Base-by-base conservation (phyloP, 2,797 vertebrate species). In the Furcifer pardalis region DNA sequence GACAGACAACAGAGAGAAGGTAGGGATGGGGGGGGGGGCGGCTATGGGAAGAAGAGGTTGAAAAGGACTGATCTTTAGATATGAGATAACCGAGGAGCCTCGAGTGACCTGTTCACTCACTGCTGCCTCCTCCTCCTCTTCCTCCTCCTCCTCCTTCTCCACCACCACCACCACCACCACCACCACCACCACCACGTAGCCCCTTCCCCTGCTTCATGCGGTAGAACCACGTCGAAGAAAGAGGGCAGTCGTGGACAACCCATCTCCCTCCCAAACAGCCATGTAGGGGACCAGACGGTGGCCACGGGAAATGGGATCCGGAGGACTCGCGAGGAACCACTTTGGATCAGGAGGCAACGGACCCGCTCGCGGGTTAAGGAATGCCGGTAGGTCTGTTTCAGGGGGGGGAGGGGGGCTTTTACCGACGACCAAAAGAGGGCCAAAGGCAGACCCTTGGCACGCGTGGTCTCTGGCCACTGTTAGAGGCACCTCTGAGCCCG, bases 191-290 rank as follows among this genome's bases (percentile, higher is more conserved):
- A n/a, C n/a, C n/a, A n/a, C 25, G 40, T 12, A 25, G 40, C 71
- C 75, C 37, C 65, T 60, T 59, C 27, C 7, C 65, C 66, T 86
- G 62, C 19, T 81, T 81, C 84, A 96, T 98, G 97, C 96, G 96
- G 93, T 96, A 96, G 96, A 96, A 95, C 94, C 93, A 92, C 95
- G 93, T 94, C 94, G 96, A 96, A 98, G 97, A 97, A 96, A 97
- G 97, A 97, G 97, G 97, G 97, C 96, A 97, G 96, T 96, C 95
- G 96, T 93, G 95, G 96, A 96, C 97, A 97, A 92, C 93, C 94
- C 93, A 95, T 95, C 92, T 92, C 89, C 37, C 81, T 40, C 89
- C 92, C 89, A 91, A 89, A 8, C 92, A 56, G 83, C 92, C 90
- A 92, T 15, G 91, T 94, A 87, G 90, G 94, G 86, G n/a, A n/a